Conservation (phyloP, 2,888 invertebrate species). For the Gonocerus acuteangulatus region DNA sequence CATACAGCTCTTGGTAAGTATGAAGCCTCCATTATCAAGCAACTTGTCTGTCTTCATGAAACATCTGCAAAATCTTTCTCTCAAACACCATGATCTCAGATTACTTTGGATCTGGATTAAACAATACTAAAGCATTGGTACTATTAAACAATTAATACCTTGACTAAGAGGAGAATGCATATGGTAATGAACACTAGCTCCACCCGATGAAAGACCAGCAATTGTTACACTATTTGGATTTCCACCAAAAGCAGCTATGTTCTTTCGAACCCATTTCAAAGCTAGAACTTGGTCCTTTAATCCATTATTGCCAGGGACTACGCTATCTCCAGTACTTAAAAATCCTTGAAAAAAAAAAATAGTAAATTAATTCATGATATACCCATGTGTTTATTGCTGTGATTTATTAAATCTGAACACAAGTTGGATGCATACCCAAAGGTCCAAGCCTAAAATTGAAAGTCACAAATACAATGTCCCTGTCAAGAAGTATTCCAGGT, state of each 20-base stretch:
- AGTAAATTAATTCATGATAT: too few species aligned
- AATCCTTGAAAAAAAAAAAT: slow-evolving; percentile 53
- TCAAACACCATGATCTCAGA: too few species aligned
- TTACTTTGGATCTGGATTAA: too few species aligned
- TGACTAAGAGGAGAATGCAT: slow-evolving; percentile 56
- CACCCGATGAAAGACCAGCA: slow-evolving; percentile 48
- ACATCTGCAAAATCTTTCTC: too few species aligned
- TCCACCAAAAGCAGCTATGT: slow-evolving; percentile 41
- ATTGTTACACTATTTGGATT: slow-evolving; percentile 60
- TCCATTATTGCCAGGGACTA: slow-evolving; percentile 62
- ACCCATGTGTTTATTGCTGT: too few species aligned
- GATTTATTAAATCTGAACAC: too few species aligned
- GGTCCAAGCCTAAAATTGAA: slow-evolving; percentile 41
- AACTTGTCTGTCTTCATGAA: too few species aligned
- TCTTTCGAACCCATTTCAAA: slow-evolving; percentile 58
- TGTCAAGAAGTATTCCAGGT: slow-evolving; percentile 39
- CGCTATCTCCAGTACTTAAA: slow-evolving; percentile 61
- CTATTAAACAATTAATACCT: slow-evolving; percentile 45
- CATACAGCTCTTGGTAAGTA: too few species aligned
- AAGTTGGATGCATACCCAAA: slow-evolving; percentile 39
- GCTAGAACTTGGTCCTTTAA: slow-evolving; percentile 65
- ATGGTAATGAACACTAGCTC: slow-evolving; percentile 57
- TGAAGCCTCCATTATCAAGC: too few species aligned
- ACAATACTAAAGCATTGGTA: too few species aligned
- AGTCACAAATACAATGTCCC: slow-evolving; percentile 39